Evolutionary conservation across 1,140 invertebrate genomes (phyloP).

Genomic region (Elymnias hypermnestra): DNA sequence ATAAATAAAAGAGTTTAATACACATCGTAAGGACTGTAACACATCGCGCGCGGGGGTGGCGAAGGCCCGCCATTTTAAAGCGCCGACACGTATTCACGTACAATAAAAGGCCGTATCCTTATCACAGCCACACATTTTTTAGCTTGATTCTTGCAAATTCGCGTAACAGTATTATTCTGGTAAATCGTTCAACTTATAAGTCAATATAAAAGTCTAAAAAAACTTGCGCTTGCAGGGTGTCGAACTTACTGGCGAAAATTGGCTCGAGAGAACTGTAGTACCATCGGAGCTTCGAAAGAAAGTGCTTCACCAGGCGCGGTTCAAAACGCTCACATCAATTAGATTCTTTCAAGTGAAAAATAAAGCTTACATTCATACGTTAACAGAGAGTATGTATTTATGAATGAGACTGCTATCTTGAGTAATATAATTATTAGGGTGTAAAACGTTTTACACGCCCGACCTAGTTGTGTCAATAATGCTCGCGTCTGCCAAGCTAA

Average conservation of each 20-base stretch:
- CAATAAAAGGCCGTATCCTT: too few species aligned
- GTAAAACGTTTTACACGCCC: constrained; percentile 28
- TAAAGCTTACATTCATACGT: constrained; percentile 62
- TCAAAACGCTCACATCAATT: constrained; percentile 59
- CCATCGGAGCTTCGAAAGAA: constrained; percentile 60
- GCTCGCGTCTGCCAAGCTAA: constrained; percentile 21
- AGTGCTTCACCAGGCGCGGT: constrained; percentile 62
- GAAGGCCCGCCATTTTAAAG: too few species aligned
- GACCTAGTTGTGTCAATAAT: constrained; percentile 32
- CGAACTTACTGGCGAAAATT: constrained; percentile 60
- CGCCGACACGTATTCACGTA: too few species aligned
- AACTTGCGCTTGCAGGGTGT: constrained; percentile 55
- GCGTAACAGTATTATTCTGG: too few species aligned
- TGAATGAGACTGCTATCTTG: constrained; percentile 20
- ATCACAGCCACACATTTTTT: too few species aligned
- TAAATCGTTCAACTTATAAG: too few species aligned
- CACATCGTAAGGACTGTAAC: too few species aligned
- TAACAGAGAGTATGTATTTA: constrained; percentile 54
- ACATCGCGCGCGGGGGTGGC: too few species aligned
- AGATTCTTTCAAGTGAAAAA: constrained; percentile 68
- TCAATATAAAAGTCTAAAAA: too few species aligned
- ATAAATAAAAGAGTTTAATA: too few species aligned
- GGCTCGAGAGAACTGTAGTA: constrained; percentile 59
- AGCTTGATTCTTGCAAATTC: too few species aligned
- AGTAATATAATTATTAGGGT: constrained; percentile 25